These are phyloP conservation scores for Microplitis mediator DNA, from an alignment of 1,140 invertebrate genomes.

Conservation along the genomic window DNA sequence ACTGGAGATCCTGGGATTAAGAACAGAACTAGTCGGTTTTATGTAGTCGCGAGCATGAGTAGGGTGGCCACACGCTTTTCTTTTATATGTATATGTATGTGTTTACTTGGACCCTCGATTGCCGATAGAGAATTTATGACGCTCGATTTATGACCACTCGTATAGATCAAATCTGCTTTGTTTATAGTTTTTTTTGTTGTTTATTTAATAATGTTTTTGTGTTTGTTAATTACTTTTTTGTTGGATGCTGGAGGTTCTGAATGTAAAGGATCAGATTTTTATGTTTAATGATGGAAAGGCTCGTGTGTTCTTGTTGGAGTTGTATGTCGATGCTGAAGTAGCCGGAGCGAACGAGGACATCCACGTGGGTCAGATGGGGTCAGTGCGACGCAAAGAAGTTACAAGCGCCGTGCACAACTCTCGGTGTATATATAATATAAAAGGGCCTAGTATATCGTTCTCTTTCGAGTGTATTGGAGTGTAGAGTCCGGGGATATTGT, in stretches of 20 bases:
- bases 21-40: not conserved
- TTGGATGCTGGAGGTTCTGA: too few relatives aligned
- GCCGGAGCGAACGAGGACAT: slow-evolving; percentile 31
- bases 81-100: too few relatives aligned
- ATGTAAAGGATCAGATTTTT: too few relatives aligned
- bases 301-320: not conserved
- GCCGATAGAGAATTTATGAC: too few relatives aligned
- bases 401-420: slow-evolving; percentile 30
- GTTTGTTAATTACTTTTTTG: too few relatives aligned
- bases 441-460: not conserved
- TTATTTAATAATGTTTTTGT: too few relatives aligned
- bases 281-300: not conserved
- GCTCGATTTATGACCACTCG: too few relatives aligned
- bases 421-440: not conserved
- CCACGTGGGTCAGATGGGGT: slow-evolving; percentile 38
- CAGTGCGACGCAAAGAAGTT: slow-evolving; percentile 34
- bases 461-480: not conserved
- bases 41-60: too few relatives aligned
- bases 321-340: slow-evolving; percentile 23
- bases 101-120: too few relatives aligned
- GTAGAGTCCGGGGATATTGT: not conserved
- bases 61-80: too few relatives aligned
- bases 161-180: too few relatives aligned
- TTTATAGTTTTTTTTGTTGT: too few relatives aligned
- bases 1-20: not conserved